phyloP scores from a whole-genome alignment of 2,113 vertebrate species.

The Austrofundulus limnaeus region DNA sequence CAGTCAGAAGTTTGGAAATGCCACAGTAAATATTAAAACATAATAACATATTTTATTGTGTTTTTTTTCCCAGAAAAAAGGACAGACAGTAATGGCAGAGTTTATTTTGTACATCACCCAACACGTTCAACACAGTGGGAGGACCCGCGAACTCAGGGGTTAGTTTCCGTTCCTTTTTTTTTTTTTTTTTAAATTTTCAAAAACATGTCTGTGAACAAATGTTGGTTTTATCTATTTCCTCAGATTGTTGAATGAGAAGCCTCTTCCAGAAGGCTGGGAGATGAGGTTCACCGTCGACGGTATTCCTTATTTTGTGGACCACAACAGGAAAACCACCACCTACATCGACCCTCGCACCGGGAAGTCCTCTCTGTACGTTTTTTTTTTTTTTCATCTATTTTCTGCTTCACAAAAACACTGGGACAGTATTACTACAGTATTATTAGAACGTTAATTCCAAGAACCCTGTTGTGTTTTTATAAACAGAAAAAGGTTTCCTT shows the following conservation, averaged over 20 bases:
- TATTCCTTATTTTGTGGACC: slow-evolving; percentile 98
- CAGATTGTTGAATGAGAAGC: slow-evolving; percentile 95
- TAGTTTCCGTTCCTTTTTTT: slow-evolving; percentile 44
- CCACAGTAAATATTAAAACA: no score
- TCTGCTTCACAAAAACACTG: neutral
- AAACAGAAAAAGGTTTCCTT: neutral
- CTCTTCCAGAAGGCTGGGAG: slow-evolving; percentile 98
- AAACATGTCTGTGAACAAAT: neutral
- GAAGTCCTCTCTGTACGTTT: slow-evolving; percentile 92
- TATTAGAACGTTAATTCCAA: no score
- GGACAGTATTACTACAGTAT: no score
- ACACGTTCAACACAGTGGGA: slow-evolving; percentile 97
- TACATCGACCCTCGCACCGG: slow-evolving; percentile 98
- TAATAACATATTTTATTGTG: neutral
- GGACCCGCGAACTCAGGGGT: slow-evolving; percentile 96
- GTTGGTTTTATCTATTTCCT: neutral
- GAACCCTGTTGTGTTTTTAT: neutral
- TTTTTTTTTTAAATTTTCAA: neutral
- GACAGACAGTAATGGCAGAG: slow-evolving; percentile 92
- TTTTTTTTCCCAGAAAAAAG: slow-evolving; percentile 89
- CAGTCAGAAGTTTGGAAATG: no score
- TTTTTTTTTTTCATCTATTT: neutral
- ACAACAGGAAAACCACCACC: slow-evolving; percentile 94
- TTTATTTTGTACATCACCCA: slow-evolving; percentile 97
- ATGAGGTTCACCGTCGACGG: slow-evolving; percentile 98